Evolutionary conservation across 2,797 vertebrate genomes (phyloP), one percentile per base, ranked within the genome.

Genomic region (Avahi laniger): DNA sequence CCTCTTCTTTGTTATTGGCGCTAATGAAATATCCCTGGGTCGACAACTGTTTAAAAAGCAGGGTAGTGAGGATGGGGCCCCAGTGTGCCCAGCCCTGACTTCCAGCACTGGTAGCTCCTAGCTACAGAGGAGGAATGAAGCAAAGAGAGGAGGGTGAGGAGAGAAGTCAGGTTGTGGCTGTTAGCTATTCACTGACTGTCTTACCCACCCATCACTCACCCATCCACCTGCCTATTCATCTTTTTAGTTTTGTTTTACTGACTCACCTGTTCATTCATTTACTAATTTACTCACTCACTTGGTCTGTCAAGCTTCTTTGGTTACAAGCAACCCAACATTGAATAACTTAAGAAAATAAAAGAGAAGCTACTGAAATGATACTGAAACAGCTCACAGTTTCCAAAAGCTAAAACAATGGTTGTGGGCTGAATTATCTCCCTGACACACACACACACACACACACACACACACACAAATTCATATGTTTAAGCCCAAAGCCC

Each of bases 1-100:
- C 83, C 94, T 97, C 83, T 97, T 97, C 96, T 90, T 94, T 97
- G 97, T 97, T 98, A 97, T 93, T 96, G 98, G 97, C 46, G 96
- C 85, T 97, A 95, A 98, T 98, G 97, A 98, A 98, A 98, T 98
- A 97, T 95, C 81, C 94, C 30, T 65, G 24, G 35, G 38, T 57
- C 91, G 79, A 97, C 97, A 97, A 96, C 95, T 98, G 98, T 97
- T 91, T 52, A 61, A 89, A 93, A 86, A 38, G 14, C 75, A 79
- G 13, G 46, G 14, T 41, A 35, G 18, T 57, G n/a, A 84, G 5
- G n/a, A 67, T 76, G 12, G 73, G 30, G 22, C 17, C 75, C 33
- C 80, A 4, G 17, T 17, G 13, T 72, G 48, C 33, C n/a, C 18
- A 48, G 3, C 6, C 10, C 54, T 86, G 59, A 80, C 20, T 7